Evolutionary conservation across 2,888 invertebrate genomes (phyloP), one percentile per base, ranked within the genome.

Genomic region (Nymphalis urticae): DNA sequence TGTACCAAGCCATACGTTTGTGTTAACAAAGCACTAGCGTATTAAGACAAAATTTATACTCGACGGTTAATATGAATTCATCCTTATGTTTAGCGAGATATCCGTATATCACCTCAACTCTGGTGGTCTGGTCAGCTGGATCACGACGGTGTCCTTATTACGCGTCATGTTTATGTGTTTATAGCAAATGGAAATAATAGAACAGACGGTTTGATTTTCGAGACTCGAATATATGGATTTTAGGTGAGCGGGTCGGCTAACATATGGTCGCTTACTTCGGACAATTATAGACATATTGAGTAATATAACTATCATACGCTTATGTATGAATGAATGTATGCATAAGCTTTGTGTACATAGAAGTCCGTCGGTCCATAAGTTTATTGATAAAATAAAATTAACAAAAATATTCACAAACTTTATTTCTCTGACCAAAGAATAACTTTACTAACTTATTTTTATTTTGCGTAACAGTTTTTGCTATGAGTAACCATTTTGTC

Each of bases 81-180:
- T 65, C 68, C 47, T 17, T 13, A 51, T 24, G 17, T 42, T 36
- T 21, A 60, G 48, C 50, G 48, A 62, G 66, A 71, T 63, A 68
- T 66, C 67, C 65, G 73, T 77, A 75, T 71, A 74, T 72, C 74
- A 75, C 71, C 70, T 59, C 70, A 47, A 70, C 71, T 68, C 72
- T 56, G 77, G 76, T 75, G 77, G 76, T 76, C 76, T 68, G 72
- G 70, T 68, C 74, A 72, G 70, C 68, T 47, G 58, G 66, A 62
- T 74, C 77, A 77, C 77, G 76, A 77, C 54, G 32, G 73, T 71
- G 72, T 68, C 75, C 74, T 73, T 73, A 74, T 73, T 73, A 71
- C 69, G 69, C 62, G 70, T 73, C 75, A 72, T 74, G 71, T 75
- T 75, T 73, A 74, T 74, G 74, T 71, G 72, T 67, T 42, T 64